Evolutionary conservation across 2,113 vertebrate species (phyloP), one percentile per base, ranked within the genome.

Genomic region (Eupsittula cactorum): DNA sequence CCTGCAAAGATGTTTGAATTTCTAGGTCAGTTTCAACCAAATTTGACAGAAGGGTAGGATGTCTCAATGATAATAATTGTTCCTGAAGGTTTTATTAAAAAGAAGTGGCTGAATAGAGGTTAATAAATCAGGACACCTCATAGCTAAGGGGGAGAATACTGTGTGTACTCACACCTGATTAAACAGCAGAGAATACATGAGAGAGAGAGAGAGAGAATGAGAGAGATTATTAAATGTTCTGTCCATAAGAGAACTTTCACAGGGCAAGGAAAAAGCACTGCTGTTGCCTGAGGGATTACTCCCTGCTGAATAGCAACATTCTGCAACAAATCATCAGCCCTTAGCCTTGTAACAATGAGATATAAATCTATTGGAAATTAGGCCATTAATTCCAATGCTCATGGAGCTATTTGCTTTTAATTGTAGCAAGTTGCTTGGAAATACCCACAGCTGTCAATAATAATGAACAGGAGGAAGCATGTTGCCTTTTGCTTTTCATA

Each of bases 101-200:
- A 49, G 20, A 74, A 93, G 49, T 63, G 71, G 41, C 88, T 83
- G 82, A 93, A 71, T 31, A 64, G 74, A 95, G 62, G 83, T 84
- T 95, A 93, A 88, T 92, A 95, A 67, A 92, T 91, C 52, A 57
- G 86, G 83, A 84, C 42, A 52, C 64, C 63, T 73, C 75, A 31
- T 47, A 60, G 80, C 83, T 93, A 71, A 92, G 35, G 74, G 44
- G 47, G 27, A 84, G 52, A 91, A 82, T 59, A 78, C 59, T 89
- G 62, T 93, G 91, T 92, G 91, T 95, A 82, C 91, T 97, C 91
- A 93, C 91, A 92, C 74, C 81, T 95, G 89, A 95, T 97, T 96
- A 91, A 95, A 68, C 89, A 96, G 92, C 68, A 71, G 67, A 83
- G 71, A 95, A 75, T 82, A 79, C 81, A 70, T 29, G 88, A 82